phyloP scores from a whole-genome alignment of 53 echinoderm and acorn worm genomes.

The Temnopleurus reevesii region DNA sequence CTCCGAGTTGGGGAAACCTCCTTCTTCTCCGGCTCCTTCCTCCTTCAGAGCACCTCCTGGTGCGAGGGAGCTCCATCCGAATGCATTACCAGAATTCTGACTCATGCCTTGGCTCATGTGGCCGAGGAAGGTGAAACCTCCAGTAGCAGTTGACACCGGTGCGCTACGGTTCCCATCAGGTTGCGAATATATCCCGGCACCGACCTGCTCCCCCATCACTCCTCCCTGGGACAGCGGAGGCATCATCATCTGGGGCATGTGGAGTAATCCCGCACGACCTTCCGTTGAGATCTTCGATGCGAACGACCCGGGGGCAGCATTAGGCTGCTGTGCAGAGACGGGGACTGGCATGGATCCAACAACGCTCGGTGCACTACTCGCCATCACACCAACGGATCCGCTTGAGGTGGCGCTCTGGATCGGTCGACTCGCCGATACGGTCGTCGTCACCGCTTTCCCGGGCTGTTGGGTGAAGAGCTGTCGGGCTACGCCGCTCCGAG shows the following conservation, averaged over 20 bases:
- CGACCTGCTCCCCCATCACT: slow-evolving; percentile 6
- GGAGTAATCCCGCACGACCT: slow-evolving; percentile 23
- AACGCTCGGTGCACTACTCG: not conserved
- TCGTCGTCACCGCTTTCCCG: slow-evolving; percentile 37
- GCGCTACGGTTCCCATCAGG: slow-evolving; percentile 55
- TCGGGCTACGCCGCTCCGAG: slow-evolving; percentile 28
- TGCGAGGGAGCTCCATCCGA: slow-evolving; percentile 64
- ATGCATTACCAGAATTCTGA: slow-evolving; percentile 60
- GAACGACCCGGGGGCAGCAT: not conserved
- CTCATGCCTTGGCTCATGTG: slow-evolving; percentile 14
- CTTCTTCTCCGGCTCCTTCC: slow-evolving; percentile 60
- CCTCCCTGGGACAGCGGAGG: not conserved
- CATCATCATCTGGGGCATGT: slow-evolving; percentile 45
- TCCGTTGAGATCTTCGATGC: slow-evolving; percentile 47
- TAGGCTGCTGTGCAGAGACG: slow-evolving; percentile 6
- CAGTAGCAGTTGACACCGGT: slow-evolving; percentile 36
- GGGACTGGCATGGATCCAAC: not conserved
- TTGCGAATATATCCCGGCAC: not conserved
- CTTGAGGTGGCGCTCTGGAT: slow-evolving; percentile 20
- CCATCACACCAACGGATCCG: not conserved
- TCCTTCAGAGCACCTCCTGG: slow-evolving; percentile 48
- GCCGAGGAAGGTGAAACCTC: slow-evolving; percentile 68
- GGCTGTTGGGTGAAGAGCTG: slow-evolving; percentile 44
- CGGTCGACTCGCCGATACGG: slow-evolving; percentile 6
- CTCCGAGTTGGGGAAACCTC: slow-evolving; percentile 63